Evolutionary conservation across 2,888 invertebrate genomes (phyloP).

Genomic region (Hirtodrosophila trivittata): DNA sequence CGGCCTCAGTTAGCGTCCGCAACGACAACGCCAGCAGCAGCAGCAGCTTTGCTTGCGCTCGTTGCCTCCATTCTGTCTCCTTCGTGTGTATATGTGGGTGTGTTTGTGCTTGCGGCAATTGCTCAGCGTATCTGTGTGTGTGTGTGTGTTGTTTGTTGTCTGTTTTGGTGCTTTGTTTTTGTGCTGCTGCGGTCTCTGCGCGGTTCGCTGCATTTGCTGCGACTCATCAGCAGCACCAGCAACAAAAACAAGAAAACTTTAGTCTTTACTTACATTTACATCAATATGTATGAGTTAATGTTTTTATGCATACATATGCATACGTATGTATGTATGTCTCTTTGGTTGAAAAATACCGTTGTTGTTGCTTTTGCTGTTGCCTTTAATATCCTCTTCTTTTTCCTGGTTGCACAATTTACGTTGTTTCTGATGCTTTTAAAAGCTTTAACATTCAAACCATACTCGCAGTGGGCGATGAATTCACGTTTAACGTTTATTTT

Average conservation of each 20-base stretch:
- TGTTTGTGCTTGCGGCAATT: constrained; percentile 26
- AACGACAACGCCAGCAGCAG: constrained; percentile 8
- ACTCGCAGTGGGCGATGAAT: not conserved
- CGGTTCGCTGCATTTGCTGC: constrained; percentile 52
- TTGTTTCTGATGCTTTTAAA: constrained; percentile 13
- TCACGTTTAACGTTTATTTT: too few relatives aligned
- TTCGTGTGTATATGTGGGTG: constrained; percentile 40
- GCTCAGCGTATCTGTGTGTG: constrained; percentile 20
- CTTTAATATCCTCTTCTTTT: constrained; percentile 5
- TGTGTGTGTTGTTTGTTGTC: constrained; percentile 40
- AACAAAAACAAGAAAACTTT: constrained; percentile 21
- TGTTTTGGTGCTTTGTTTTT: constrained; percentile 44
- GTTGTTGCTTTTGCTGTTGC: constrained; percentile 14
- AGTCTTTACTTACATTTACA: constrained; percentile 14
- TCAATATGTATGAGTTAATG: constrained; percentile 6
- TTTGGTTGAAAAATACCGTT: constrained; percentile 64
- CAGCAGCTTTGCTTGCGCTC: constrained; percentile 40
- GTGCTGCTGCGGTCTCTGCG: constrained; percentile 43
- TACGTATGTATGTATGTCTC: constrained; percentile 14
- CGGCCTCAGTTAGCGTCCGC: constrained; percentile 52
- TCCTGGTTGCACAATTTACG: constrained; percentile 17
- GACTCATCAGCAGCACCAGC: constrained; percentile 28
- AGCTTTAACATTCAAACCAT: not conserved
- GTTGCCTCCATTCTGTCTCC: constrained; percentile 63
- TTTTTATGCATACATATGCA: constrained; percentile 9